Evolutionary conservation across 2,888 invertebrate genomes (phyloP).

Genomic region (Heliconius sara): DNA sequence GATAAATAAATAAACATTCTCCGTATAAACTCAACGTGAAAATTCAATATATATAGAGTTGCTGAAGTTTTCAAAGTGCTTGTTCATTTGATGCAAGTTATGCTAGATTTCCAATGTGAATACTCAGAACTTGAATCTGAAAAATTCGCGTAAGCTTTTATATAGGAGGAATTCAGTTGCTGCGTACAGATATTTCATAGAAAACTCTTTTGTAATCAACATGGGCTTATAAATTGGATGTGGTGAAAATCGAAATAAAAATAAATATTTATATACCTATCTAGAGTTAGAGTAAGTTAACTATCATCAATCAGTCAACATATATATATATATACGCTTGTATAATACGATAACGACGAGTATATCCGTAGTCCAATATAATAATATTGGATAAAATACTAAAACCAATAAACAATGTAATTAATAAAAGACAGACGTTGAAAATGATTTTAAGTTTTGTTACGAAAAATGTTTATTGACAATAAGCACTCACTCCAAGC

Average conservation of each 20-base stretch:
- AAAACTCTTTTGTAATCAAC: background rate
- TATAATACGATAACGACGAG: background rate
- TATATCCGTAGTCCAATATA: too few species aligned
- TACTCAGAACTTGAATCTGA: slow-evolving; percentile 5
- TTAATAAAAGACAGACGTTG: background rate
- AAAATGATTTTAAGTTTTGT: background rate
- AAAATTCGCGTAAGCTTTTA: slow-evolving; percentile 14
- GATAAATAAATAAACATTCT: background rate
- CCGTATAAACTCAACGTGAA: slow-evolving; percentile 29
- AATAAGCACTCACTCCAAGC: slow-evolving; percentile 91
- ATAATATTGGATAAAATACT: background rate
- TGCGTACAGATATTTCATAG: slow-evolving; percentile 3
- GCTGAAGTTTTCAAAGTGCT: slow-evolving; percentile 24
- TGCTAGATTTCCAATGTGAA: slow-evolving; percentile 5
- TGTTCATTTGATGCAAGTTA: slow-evolving; percentile 16
- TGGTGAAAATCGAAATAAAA: background rate
- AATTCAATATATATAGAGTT: slow-evolving; percentile 32
- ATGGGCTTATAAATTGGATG: background rate
- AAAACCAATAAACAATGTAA: background rate
- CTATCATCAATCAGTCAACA: background rate
- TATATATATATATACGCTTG: background rate
- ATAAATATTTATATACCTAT: background rate
- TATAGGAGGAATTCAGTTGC: background rate
- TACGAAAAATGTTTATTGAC: background rate
- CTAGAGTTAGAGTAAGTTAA: background rate